These are phyloP conservation scores for Lemur catta DNA, from an alignment of 2,797 vertebrate species.

Conservation along the genomic window DNA sequence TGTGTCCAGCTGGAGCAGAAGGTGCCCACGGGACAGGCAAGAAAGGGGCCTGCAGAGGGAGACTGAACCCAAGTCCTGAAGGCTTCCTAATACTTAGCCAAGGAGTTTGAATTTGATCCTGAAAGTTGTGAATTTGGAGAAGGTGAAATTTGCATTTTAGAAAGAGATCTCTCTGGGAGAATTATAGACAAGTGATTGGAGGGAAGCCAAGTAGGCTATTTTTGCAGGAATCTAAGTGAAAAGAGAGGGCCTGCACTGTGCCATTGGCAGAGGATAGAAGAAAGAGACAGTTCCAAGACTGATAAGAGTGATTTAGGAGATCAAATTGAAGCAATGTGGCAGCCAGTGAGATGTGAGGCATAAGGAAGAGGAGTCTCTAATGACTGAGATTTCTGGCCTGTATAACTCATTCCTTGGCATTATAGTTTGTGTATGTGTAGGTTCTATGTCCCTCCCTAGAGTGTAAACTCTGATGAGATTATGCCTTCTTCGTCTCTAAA, in stretches of 20 bases:
- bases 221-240: neutral
- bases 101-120: neutral
- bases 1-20: neutral
- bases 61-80: neutral
- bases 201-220: neutral
- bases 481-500: neutral
- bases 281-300: neutral
- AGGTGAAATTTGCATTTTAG: neutral
- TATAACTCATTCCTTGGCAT: neutral
- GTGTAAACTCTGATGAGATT: neutral
- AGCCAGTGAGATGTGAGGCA: neutral
- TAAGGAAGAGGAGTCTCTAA: neutral
- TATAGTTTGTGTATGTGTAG: neutral
- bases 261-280: neutral
- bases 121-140: conserved; percentile 21
- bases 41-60: neutral
- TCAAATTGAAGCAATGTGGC: neutral
- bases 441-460: neutral
- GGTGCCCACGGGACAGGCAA: neutral
- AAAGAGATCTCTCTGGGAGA: neutral
- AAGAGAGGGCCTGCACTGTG: neutral
- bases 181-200: neutral
- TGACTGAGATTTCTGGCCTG: neutral
- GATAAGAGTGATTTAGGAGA: neutral
- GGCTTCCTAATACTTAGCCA: neutral